These are phyloP conservation scores for Phragmatobia fuliginosa DNA, from an alignment of 2,888 invertebrate species.

Conservation along the genomic window DNA sequence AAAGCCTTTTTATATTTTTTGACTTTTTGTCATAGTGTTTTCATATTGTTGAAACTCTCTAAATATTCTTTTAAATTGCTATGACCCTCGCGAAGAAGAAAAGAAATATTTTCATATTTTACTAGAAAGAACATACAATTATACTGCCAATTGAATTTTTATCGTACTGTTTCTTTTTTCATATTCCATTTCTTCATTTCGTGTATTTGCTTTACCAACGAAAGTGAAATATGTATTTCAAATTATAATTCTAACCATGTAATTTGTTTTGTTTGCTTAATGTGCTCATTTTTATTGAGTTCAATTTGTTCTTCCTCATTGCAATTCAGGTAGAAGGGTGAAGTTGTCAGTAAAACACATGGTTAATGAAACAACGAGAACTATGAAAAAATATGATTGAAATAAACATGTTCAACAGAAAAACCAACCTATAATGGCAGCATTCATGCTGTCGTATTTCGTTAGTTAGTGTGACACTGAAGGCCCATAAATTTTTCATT, in stretches of 20 bases:
- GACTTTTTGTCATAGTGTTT: background rate
- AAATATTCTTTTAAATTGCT: background rate
- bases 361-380: background rate
- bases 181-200: background rate
- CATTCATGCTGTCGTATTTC: no score
- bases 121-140: background rate
- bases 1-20: background rate
- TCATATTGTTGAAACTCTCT: background rate
- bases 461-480: no score
- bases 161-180: background rate
- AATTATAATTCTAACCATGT: background rate
- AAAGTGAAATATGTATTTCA: background rate
- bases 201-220: background rate
- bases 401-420: no score
- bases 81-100: background rate
- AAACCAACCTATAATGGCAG: no score
- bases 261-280: background rate
- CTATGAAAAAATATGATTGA: background rate
- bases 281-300: background rate
- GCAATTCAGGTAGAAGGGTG: background rate
- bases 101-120: background rate
- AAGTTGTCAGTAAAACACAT: background rate
- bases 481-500: no score
- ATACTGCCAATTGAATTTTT: background rate
- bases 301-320: background rate